These are phyloP conservation scores for Musca vetustissima DNA, from an alignment of 1,140 invertebrate species.

Conservation along the genomic window DNA sequence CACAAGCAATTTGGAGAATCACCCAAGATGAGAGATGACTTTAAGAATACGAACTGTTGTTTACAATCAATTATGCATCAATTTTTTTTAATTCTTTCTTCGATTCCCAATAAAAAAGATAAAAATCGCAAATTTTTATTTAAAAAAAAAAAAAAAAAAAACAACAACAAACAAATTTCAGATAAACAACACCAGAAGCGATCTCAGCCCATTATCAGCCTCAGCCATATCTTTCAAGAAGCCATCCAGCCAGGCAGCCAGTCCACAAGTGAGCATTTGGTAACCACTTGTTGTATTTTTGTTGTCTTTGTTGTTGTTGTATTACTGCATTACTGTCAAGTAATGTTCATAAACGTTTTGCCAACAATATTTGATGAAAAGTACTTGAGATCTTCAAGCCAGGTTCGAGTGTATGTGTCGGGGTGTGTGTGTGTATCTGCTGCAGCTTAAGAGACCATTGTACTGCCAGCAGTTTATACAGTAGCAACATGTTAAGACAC, in stretches of 20 bases:
- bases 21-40: slow-evolving; percentile 32
- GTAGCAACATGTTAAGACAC: slow-evolving; percentile 52
- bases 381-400: slow-evolving; percentile 7
- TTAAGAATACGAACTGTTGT: slow-evolving; percentile 52
- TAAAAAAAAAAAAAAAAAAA: neutral
- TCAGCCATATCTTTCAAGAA: too few species aligned
- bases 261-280: too few species aligned
- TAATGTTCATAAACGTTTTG: too few species aligned
- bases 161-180: too few species aligned
- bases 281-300: neutral
- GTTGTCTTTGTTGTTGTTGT: too few species aligned
- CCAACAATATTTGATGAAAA: neutral
- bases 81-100: slow-evolving; percentile 1
- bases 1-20: neutral
- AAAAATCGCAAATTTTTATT: slow-evolving; percentile 14
- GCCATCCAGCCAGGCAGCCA: too few species aligned
- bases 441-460: too few species aligned
- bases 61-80: slow-evolving; percentile 50
- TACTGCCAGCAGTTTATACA: slow-evolving; percentile 32
- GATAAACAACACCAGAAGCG: too few species aligned
- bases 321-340: too few species aligned
- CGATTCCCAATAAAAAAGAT: slow-evolving; percentile 20
- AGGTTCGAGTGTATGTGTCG: too few species aligned
- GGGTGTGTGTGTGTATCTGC: too few species aligned
- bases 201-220: too few species aligned